Base-by-base conservation (phyloP, 2,113 vertebrate genomes). In the Istiophorus platypterus region DNA sequence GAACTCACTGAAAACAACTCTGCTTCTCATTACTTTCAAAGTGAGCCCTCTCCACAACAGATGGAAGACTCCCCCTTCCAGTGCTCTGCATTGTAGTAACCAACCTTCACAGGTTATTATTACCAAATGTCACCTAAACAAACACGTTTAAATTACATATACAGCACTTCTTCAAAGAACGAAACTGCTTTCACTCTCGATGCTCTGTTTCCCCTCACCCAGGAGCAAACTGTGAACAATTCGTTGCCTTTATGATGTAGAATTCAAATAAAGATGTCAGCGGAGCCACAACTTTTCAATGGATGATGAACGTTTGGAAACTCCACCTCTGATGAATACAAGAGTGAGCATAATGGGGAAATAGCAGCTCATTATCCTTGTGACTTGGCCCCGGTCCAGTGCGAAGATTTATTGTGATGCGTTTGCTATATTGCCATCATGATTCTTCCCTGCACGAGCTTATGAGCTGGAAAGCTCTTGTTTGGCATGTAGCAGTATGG, bases 401-500 rank as follows among this genome's bases (percentile, higher is more conserved):
- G 84, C 85, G 91, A 89, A 93, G 90, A 93, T 92, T 92, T 92
- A 93, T 91, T 87, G 83, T 88, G 84, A 91, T 91, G 88, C 66
- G 84, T 88, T 90, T 85, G 74, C 75, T 88, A 79, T 89, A 90
- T 88, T 90, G 64, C 88, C 84, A 86, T 92, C 87, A 90, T 92
- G 88, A 93, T 92, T 94, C 85, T 92, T 92, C 91, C 86, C 92
- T 85, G 85, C 85, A 87, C 74, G 78, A 86, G 89, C 85, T 92
- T 86, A 91, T 91, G 94, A 91, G 92, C 87, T 84, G 83, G 76
- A 91, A 84, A 82, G 87, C 88, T 87, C 87, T 89, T 90, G 91
- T 88, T 93, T 94, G 92, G 95, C 92, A 91, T 92, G 88, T 83
- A 91, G 88, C 92, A 94, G 92, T 93, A 93, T 92, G 88, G 86